Percentiles rank a stretch among this genome's conserved stretches.
Conservation (phyloP, 1,140 invertebrate genomes). For the Leptinotarsa lineolata region DNA sequence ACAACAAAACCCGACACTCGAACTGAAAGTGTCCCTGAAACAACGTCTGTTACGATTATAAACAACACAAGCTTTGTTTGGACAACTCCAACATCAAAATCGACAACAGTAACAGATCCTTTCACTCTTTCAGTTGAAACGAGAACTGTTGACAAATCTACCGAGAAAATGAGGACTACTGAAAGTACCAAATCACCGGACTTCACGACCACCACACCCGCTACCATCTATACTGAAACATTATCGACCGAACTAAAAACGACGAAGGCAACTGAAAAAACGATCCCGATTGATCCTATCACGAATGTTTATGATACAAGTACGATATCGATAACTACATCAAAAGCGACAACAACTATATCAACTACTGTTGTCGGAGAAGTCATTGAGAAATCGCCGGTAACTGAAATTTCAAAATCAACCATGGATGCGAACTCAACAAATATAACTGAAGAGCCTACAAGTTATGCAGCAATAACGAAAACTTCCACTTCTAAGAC, state of each 20-base stretch:
- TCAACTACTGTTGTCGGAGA: too few relatives aligned
- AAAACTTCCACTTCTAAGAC: too few relatives aligned
- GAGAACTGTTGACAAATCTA: background rate
- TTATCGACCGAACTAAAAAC: background rate
- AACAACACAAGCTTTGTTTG: too few relatives aligned
- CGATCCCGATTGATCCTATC: too few relatives aligned
- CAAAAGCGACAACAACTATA: too few relatives aligned
- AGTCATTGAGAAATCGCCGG: too few relatives aligned
- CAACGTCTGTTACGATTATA: background rate
- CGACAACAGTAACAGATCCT: background rate
- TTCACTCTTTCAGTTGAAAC: background rate
- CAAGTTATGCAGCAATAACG: too few relatives aligned
- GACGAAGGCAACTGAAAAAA: background rate
- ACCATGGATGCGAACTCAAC: too few relatives aligned
- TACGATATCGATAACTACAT: too few relatives aligned
- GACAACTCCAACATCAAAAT: background rate
- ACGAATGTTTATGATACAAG: too few relatives aligned
- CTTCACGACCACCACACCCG: background rate
- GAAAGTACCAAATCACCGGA: background rate
- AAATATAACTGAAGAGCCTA: too few relatives aligned
- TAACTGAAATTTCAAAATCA: too few relatives aligned
- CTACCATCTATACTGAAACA: background rate
- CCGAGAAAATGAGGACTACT: background rate
- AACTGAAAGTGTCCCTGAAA: background rate
- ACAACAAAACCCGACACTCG: background rate